These are phyloP conservation scores for Anastrepha obliqua DNA, from an alignment of 1,140 invertebrate genomes.

Conservation along the genomic window DNA sequence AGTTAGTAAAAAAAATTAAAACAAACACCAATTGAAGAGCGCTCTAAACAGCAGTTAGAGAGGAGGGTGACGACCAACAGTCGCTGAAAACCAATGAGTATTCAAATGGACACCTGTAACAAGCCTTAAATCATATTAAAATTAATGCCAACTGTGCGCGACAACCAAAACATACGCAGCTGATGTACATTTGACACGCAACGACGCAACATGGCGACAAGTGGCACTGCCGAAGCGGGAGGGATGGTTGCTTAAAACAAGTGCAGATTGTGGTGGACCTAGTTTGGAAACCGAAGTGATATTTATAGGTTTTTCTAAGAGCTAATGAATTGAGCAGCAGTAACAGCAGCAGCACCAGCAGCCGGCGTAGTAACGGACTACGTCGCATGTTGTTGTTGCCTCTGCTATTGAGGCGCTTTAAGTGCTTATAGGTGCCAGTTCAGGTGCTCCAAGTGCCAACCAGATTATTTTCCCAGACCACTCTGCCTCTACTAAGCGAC, in stretches of 20 bases:
- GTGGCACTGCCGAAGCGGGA: not conserved
- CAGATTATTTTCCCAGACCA: not conserved
- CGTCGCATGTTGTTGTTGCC: not conserved
- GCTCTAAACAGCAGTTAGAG: no score
- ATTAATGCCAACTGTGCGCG: conserved; percentile 56
- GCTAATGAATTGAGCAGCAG: conserved; percentile 18
- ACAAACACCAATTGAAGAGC: no score
- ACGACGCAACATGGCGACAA: conserved; percentile 59
- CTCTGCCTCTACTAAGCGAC: no score
- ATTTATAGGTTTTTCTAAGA: conserved; percentile 25
- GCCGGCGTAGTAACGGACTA: not conserved
- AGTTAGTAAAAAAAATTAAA: no score
- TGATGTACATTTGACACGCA: conserved; percentile 74
- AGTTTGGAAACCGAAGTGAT: not conserved
- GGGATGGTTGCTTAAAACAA: not conserved
- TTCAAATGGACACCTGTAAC: conserved; percentile 74
- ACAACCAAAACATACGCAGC: conserved; percentile 59
- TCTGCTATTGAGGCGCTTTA: not conserved
- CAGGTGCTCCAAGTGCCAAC: not conserved
- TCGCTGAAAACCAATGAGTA: conserved; percentile 69
- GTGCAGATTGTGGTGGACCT: not conserved
- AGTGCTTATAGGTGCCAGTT: not conserved
- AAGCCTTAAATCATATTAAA: conserved; percentile 74
- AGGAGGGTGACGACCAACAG: not conserved
- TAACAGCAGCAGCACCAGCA: not conserved